A percentile compares a stretch with the other conserved stretches of the same genome.
Evolutionary conservation across 2,797 vertebrate species (phyloP).

Genomic region (Enteromius afrohamiltoni): DNA sequence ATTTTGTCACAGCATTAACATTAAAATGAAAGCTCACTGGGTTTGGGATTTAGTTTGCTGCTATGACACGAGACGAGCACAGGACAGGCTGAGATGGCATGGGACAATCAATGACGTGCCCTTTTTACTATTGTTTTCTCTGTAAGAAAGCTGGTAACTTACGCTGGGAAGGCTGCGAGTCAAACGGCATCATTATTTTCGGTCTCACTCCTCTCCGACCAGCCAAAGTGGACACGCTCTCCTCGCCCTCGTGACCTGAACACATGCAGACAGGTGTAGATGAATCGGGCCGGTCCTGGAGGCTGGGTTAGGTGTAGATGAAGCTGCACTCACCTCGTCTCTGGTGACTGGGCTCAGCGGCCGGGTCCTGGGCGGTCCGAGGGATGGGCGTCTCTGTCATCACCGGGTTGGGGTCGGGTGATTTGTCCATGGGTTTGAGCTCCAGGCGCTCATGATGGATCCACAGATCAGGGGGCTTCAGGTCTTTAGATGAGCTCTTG

Average conservation of each 20-base stretch:
- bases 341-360: slow-evolving; percentile 87
- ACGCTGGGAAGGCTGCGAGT: slow-evolving; percentile 96
- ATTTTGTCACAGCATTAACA: neutral
- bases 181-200: slow-evolving; percentile 99
- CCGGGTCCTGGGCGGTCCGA: slow-evolving; percentile 89
- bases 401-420: slow-evolving; percentile 94
- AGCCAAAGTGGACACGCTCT: slow-evolving; percentile 93
- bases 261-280: neutral
- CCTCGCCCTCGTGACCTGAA: slow-evolving; percentile 94
- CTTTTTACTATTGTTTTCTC: neutral
- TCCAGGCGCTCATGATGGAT: slow-evolving; percentile 98
- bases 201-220: slow-evolving; percentile 95
- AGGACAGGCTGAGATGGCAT: neutral
- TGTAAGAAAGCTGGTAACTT: slow-evolving; percentile 74
- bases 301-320: neutral
- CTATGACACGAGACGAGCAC: neutral
- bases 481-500: slow-evolving; percentile 96
- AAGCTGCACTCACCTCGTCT: slow-evolving; percentile 81
- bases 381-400: slow-evolving; percentile 98
- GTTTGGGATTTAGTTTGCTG: neutral
- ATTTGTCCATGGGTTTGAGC: slow-evolving; percentile 97
- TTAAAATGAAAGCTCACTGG: neutral
- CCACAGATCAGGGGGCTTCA: slow-evolving; percentile 98
- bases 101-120: neutral
- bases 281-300: too few relatives aligned